These are phyloP conservation scores for Druon quercuslanigerum DNA, from an alignment of 1,140 invertebrate species.

Conservation along the genomic window DNA sequence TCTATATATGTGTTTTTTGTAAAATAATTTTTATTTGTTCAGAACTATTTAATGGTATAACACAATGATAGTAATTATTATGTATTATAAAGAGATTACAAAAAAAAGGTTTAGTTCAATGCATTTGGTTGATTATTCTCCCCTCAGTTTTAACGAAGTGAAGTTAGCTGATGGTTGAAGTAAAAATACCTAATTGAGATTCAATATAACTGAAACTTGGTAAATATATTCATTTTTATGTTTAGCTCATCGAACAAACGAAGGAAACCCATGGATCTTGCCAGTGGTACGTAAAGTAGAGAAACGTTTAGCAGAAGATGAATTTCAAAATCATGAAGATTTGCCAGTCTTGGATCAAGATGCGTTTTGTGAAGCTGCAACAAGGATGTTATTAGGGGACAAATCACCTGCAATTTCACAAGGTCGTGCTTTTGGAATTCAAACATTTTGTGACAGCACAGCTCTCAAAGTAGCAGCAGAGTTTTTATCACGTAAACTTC, in stretches of 20 bases:
- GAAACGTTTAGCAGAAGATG: constrained; percentile 86
- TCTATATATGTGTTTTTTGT: too few relatives aligned
- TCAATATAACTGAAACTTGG: too few relatives aligned
- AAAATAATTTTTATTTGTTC: too few relatives aligned
- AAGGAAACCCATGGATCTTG: constrained; percentile 97
- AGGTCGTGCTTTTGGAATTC: constrained; percentile 90
- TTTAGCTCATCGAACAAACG: constrained; percentile 94
- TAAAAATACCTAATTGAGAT: too few relatives aligned
- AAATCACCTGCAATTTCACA: constrained; percentile 85
- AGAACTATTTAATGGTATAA: too few relatives aligned
- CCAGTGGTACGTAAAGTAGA: constrained; percentile 96
- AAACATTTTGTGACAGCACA: constrained; percentile 96
- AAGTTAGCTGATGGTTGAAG: too few relatives aligned
- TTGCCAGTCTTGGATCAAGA: constrained; percentile 94
- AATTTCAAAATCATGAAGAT: constrained; percentile 96
- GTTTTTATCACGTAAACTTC: constrained; percentile 86
- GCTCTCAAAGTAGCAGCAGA: constrained; percentile 92
- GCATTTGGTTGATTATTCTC: too few relatives aligned
- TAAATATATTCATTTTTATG: constrained; percentile 16
- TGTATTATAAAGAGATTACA: too few relatives aligned
- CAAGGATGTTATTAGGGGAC: constrained; percentile 88
- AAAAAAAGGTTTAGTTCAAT: too few relatives aligned
- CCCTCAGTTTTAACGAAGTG: too few relatives aligned
- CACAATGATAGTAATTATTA: too few relatives aligned
- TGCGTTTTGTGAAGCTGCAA: constrained; percentile 86